Conservation (phyloP, 1,140 invertebrate genomes). For the Pseudoatta argentina region DNA sequence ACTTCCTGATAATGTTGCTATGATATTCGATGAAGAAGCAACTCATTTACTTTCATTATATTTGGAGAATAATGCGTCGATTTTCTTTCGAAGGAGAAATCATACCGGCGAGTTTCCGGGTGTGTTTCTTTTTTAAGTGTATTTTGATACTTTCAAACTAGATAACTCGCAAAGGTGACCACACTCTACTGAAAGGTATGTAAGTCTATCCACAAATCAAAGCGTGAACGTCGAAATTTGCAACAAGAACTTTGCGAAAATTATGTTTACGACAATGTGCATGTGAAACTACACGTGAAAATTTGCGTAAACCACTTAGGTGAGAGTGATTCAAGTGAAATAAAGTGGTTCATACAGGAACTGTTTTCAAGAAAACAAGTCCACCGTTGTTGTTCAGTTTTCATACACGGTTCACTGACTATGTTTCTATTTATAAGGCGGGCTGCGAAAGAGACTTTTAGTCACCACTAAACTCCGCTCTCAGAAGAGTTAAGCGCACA, state of each 20-base stretch:
- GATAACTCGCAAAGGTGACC: neutral
- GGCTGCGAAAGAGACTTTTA: constrained; percentile 62
- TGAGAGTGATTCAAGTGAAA: constrained; percentile 67
- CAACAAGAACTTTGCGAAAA: constrained; percentile 16
- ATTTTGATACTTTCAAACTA: constrained; percentile 31
- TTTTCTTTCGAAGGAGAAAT: constrained; percentile 41
- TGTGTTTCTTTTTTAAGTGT: neutral
- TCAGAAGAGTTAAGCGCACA: constrained; percentile 23
- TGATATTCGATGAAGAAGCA: neutral
- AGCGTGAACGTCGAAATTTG: constrained; percentile 7
- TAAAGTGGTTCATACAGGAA: constrained; percentile 55
- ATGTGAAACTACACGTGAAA: constrained; percentile 25
- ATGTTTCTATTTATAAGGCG: constrained; percentile 78
- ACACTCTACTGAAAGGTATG: neutral
- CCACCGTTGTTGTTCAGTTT: neutral
- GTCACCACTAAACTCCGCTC: constrained; percentile 48
- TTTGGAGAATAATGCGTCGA: constrained; percentile 19
- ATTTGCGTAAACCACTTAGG: constrained; percentile 56
- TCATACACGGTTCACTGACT: constrained; percentile 72
- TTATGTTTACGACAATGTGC: constrained; percentile 39
- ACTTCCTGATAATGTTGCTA: neutral
- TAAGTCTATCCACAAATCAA: neutral
- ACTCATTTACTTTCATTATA: constrained; percentile 3
- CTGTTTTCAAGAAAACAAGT: constrained; percentile 42
- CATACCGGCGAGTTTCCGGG: neutral